Evolutionary conservation across 2,888 invertebrate genomes (phyloP).

Genomic region (Drosophila kuntzei): DNA sequence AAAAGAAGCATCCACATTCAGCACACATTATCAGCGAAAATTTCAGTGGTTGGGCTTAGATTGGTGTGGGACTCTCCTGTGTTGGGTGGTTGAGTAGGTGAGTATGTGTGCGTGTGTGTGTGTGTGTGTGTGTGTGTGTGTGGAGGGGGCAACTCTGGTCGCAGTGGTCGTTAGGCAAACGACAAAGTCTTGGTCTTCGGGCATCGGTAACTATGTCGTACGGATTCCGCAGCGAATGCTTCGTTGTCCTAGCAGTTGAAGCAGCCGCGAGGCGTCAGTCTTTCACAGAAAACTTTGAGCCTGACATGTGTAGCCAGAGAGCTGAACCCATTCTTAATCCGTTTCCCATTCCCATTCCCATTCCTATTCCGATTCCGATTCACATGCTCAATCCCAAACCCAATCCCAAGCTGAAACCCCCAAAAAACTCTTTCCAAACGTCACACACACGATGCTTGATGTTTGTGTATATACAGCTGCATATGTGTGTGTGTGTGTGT

Average conservation of each 20-base stretch:
- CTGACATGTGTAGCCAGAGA: conserved; percentile 73
- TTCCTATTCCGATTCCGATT: conserved; percentile 14
- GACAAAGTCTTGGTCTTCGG: conserved; percentile 50
- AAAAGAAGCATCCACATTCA: conserved; percentile 16
- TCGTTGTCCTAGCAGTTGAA: conserved; percentile 48
- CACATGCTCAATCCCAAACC: conserved; percentile 17
- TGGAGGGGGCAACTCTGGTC: conserved; percentile 18
- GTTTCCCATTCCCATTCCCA: not conserved
- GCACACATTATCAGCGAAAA: conserved; percentile 37
- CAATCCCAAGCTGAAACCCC: conserved; percentile 27
- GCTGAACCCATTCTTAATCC: conserved; percentile 9
- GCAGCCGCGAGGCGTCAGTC: conserved; percentile 42
- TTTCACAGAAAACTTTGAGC: conserved; percentile 63
- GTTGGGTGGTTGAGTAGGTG: no score
- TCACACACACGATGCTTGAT: conserved; percentile 28
- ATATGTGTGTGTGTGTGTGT: conserved; percentile 10
- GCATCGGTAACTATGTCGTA: conserved; percentile 55
- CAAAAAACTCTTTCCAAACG: conserved; percentile 29
- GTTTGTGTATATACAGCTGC: conserved; percentile 30
- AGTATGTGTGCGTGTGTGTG: not conserved
- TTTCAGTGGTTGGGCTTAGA: conserved; percentile 26
- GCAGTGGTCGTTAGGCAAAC: conserved; percentile 68
- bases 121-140: not conserved
- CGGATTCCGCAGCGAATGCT: conserved; percentile 34
- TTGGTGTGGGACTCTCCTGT: conserved; percentile 14